These are phyloP conservation scores for Phortica variegata DNA, from an alignment of 1,140 invertebrate genomes.

Conservation along the genomic window DNA sequence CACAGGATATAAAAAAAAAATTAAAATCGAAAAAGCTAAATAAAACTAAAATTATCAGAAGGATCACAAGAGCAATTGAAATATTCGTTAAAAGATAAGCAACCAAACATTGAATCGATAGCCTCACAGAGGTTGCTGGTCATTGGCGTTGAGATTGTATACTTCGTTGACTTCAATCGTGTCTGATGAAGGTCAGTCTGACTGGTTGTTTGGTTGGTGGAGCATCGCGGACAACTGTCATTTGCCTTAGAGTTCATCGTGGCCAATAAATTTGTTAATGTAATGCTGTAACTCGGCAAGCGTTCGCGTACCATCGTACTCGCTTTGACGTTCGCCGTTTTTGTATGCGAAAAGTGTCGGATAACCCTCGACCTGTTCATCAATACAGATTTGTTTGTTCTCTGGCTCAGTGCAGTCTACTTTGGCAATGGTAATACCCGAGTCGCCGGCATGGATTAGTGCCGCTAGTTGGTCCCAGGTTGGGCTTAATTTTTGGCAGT, in stretches of 20 bases:
- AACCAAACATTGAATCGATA: no score
- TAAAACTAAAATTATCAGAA: no score
- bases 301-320: slow-evolving; percentile 71
- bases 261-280: slow-evolving; percentile 40
- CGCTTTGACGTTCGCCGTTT: slow-evolving; percentile 66
- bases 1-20: no score
- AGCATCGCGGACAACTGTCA: no score
- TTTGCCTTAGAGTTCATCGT: slow-evolving; percentile 48
- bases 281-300: slow-evolving; percentile 62
- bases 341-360: slow-evolving; percentile 75
- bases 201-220: no score
- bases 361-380: slow-evolving; percentile 73
- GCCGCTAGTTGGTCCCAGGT: slow-evolving; percentile 72
- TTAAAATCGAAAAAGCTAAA: no score
- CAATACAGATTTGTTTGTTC: slow-evolving; percentile 67
- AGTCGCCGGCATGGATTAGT: slow-evolving; percentile 61
- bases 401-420: slow-evolving; percentile 73
- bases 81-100: no score
- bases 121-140: no score
- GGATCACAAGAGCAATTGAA: no score
- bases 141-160: no score
- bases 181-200: no score
- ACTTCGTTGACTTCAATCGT: no score
- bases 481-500: slow-evolving; percentile 70
- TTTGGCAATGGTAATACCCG: slow-evolving; percentile 66